phyloP scores from a whole-genome alignment of 2,888 invertebrate species.

The Conomelus anceps region DNA sequence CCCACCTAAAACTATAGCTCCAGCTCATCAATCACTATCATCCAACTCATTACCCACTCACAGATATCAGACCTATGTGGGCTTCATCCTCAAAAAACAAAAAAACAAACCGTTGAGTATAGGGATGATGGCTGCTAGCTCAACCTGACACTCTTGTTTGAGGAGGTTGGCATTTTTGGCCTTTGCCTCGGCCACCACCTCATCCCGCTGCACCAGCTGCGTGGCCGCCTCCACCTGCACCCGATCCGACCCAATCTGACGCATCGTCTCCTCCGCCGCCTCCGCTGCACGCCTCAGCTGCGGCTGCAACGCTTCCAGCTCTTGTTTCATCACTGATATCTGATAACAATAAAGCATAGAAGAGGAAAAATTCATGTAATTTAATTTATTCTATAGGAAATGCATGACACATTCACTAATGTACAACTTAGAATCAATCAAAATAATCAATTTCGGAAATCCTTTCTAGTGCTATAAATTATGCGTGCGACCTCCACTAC shows the following conservation, averaged over 20 bases:
- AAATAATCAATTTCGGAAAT: too few relatives aligned
- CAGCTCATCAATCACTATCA: too few relatives aligned
- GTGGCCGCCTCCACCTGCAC: constrained; percentile 73
- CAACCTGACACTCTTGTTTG: constrained; percentile 87
- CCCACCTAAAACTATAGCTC: too few relatives aligned
- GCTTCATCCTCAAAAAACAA: too few relatives aligned
- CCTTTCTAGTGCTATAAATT: too few relatives aligned
- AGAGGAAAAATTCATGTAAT: too few relatives aligned
- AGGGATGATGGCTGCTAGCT: constrained; percentile 80
- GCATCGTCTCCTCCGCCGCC: constrained; percentile 67
- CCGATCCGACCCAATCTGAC: constrained; percentile 56
- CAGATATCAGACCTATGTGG: too few relatives aligned
- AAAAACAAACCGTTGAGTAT: constrained; percentile 56
- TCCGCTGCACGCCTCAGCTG: constrained; percentile 64
- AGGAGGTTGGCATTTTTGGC: constrained; percentile 76
- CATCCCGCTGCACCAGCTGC: constrained; percentile 73
- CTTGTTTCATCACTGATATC: constrained; percentile 68
- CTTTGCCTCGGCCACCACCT: constrained; percentile 79
- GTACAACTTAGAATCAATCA: too few relatives aligned
- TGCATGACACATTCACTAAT: too few relatives aligned
- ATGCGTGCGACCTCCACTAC: too few relatives aligned
- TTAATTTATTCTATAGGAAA: too few relatives aligned
- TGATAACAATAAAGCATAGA: constrained; percentile 40
- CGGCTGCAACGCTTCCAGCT: constrained; percentile 65
- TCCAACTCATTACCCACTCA: too few relatives aligned